Evolutionary conservation across 2,888 invertebrate species (phyloP), one percentile per base, ranked within the genome.

Genomic region (Epistrophella euchroma): DNA sequence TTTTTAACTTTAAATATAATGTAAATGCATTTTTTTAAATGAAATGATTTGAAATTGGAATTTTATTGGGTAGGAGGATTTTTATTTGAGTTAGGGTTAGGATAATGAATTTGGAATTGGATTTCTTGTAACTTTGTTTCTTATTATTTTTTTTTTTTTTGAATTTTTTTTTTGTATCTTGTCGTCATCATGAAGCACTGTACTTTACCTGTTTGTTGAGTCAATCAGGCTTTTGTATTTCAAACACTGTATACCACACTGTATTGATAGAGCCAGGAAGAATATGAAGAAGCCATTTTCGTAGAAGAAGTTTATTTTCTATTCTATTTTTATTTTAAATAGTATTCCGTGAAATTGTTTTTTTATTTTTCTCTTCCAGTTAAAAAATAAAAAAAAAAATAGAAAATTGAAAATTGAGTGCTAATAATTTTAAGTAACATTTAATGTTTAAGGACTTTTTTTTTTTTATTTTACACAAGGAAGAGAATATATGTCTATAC

Each of bases 201-300:
- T 87, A 87, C 87, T 76, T 87, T 87, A 87, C 87, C 87, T 87
- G 87, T 87, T 83, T 83, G 87, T 78, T 87, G 87, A 77, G 76
- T 87, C 76, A 87, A 87, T 87, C 83, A 87, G 83, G 87, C 83
- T 81, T 64, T 78, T 81, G 73, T 86, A 70, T 81, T 70, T 86
- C 76, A 86, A 86, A 82, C 80, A 85, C 75, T 85, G 83, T 84
- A 85, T 80, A 85, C 77, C 85, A 77, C 81, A 86, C 86, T 86
- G 85, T 86, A 86, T 81, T 81, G 70, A 82, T 68, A 77, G 81
- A 86, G 77, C 86, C 86, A 86, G 86, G 86, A 86, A 86, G 77
- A 77, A 77, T 86, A 73, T 86, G 86, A 62, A 77, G 85, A 70
- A 81, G 77, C 86, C 86, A 81, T 82, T 74, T 22, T 73, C 73